Evolutionary conservation across 2,797 vertebrate genomes (phyloP).

Genomic region (Taeniopygia guttata): DNA sequence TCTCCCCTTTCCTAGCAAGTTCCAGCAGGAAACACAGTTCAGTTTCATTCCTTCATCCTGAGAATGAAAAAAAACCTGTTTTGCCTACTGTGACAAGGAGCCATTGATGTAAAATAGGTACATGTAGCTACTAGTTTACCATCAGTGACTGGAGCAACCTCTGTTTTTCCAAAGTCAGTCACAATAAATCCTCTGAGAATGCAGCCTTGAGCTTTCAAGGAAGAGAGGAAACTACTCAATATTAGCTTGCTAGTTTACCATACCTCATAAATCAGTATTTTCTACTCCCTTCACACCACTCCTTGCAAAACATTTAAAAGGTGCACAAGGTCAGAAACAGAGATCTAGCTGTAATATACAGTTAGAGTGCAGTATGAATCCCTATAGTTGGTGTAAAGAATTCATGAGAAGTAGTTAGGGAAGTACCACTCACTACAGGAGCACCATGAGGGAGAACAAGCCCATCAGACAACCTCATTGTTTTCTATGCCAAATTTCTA

Average conservation of each 20-base stretch:
- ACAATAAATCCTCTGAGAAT: not conserved
- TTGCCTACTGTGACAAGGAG: not conserved
- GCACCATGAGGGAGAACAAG: not conserved
- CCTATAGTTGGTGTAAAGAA: not conserved
- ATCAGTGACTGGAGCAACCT: not conserved
- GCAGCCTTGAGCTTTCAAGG: not conserved
- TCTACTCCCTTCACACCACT: not conserved
- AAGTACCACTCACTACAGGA: not conserved
- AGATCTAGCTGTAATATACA: not conserved
- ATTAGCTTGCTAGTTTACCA: not conserved
- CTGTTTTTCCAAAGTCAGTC: not conserved
- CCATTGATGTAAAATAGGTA: not conserved
- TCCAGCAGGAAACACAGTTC: not conserved
- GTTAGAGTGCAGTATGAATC: not conserved
- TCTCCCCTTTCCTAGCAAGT: not conserved
- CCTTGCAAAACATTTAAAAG: not conserved
- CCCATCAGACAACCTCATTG: not conserved
- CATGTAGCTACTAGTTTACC: not conserved
- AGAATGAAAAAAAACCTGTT: not conserved
- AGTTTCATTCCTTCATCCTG: not conserved
- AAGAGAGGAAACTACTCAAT: not conserved
- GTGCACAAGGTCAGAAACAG: not conserved
- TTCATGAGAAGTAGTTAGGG: not conserved
- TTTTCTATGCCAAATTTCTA: not conserved
- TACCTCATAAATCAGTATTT: not conserved